A percentile compares a stretch with the other conserved stretches of the same genome.
Conservation (phyloP, 2,888 invertebrate species). For the Napeogenes inachia region DNA sequence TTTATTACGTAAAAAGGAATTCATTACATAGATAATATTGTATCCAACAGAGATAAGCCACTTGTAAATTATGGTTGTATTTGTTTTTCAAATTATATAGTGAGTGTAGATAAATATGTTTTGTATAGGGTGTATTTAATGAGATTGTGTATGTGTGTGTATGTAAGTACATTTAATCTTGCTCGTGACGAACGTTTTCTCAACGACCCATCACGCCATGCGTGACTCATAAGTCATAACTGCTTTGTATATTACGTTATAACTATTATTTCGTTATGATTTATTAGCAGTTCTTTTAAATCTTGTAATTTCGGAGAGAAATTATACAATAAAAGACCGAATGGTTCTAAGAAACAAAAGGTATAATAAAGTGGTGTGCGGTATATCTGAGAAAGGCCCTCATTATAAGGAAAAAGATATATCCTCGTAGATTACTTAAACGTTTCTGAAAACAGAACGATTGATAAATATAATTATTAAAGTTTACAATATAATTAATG, state of each 20-base stretch:
- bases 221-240: slow-evolving; percentile 54
- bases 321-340: no score
- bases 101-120: not conserved
- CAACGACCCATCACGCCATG: slow-evolving; percentile 52
- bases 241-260: slow-evolving; percentile 50
- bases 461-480: slow-evolving; percentile 28
- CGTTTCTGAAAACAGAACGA: not conserved
- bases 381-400: not conserved
- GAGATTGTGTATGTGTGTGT: slow-evolving; percentile 7
- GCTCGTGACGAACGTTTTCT: slow-evolving; percentile 61
- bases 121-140: not conserved
- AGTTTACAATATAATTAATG: slow-evolving; percentile 31
- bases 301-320: no score
- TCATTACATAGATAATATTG: not conserved
- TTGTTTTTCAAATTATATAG: not conserved
- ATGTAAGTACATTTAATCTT: slow-evolving; percentile 39
- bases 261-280: slow-evolving; percentile 25
- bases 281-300: slow-evolving; percentile 4
- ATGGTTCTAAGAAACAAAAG: no score
- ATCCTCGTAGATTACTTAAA: not conserved
- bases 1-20: not conserved
- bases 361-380: not conserved
- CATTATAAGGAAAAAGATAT: not conserved
- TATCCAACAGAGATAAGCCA: not conserved
- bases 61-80: not conserved